Evolutionary conservation across 2,797 vertebrate species (phyloP).

Genomic region (Sebastes diploproa): DNA sequence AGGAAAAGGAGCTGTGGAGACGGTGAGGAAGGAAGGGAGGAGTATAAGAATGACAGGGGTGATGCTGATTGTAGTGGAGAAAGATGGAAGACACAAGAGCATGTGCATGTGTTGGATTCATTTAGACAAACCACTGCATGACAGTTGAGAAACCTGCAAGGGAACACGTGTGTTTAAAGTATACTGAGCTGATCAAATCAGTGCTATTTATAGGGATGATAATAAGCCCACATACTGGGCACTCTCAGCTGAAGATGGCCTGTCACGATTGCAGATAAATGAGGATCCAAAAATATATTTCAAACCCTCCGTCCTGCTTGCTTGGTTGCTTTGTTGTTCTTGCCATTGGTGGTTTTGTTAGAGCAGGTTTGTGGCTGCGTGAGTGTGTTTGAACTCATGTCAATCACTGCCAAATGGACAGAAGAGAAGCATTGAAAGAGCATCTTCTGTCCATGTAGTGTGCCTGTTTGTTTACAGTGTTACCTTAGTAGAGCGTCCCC

Average conservation of each 20-base stretch:
- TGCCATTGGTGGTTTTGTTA: background rate
- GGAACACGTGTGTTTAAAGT: background rate
- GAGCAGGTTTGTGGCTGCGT: background rate
- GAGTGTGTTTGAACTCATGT: background rate
- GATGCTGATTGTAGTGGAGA: conserved; percentile 24
- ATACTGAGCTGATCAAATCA: conserved; percentile 28
- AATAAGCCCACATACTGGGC: background rate
- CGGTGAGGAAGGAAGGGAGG: conserved; percentile 39
- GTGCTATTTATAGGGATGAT: conserved; percentile 61
- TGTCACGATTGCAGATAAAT: conserved; percentile 26
- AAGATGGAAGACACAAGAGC: conserved; percentile 9
- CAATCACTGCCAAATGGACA: background rate
- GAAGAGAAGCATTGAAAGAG: background rate
- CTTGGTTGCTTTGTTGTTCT: background rate
- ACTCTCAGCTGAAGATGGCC: conserved; percentile 17
- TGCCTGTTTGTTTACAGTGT: conserved; percentile 77
- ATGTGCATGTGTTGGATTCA: background rate
- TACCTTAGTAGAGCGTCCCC: conserved; percentile 47
- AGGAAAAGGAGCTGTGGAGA: conserved; percentile 42
- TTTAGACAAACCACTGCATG: background rate
- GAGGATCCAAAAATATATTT: conserved; percentile 6
- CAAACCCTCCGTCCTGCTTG: conserved; percentile 2
- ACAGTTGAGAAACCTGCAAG: background rate
- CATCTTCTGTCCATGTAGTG: background rate
- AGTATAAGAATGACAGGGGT: conserved; percentile 24